phyloP scores from a whole-genome alignment of 2,888 invertebrate species.

The Strigamia maritima region DNA sequence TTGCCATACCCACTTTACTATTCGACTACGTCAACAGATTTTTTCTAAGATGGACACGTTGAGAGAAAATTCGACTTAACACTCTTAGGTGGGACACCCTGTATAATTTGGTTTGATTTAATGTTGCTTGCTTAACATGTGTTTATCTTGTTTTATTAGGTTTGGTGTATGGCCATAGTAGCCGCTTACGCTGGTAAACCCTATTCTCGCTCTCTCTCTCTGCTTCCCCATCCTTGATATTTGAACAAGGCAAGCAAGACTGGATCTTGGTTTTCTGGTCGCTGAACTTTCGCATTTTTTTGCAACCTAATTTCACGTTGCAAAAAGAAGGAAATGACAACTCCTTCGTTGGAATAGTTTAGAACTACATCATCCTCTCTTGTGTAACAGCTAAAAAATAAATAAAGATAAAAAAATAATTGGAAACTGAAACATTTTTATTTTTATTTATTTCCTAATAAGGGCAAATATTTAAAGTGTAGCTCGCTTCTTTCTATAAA shows the following conservation, averaged over 20 bases:
- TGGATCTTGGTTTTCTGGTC: constrained; percentile 13
- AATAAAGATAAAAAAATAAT: not conserved
- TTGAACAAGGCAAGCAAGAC: constrained; percentile 36
- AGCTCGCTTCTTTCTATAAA: constrained; percentile 12
- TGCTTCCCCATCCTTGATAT: constrained; percentile 29
- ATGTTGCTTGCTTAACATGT: too few species aligned
- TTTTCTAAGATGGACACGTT: too few species aligned
- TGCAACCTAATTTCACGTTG: constrained; percentile 18
- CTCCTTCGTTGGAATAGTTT: not conserved
- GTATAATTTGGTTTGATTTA: too few species aligned
- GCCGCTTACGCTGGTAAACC: too few species aligned
- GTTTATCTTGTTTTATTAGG: too few species aligned
- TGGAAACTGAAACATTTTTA: not conserved
- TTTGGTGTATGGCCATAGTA: too few species aligned
- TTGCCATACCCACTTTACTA: too few species aligned
- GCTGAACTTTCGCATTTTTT: constrained; percentile 9
- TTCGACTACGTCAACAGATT: too few species aligned
- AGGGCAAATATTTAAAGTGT: constrained; percentile 24
- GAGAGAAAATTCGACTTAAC: too few species aligned
- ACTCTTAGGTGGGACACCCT: too few species aligned
- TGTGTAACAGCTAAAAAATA: not conserved
- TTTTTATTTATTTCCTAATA: constrained; percentile 7
- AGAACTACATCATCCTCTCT: constrained; percentile 5
- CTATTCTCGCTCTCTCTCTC: too few species aligned
- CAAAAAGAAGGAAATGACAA: constrained; percentile 13